Percentiles rank a stretch among this genome's conserved stretches.
phyloP scores from a whole-genome alignment of 2,113 vertebrate species.

The Mohoua ochrocephala region DNA sequence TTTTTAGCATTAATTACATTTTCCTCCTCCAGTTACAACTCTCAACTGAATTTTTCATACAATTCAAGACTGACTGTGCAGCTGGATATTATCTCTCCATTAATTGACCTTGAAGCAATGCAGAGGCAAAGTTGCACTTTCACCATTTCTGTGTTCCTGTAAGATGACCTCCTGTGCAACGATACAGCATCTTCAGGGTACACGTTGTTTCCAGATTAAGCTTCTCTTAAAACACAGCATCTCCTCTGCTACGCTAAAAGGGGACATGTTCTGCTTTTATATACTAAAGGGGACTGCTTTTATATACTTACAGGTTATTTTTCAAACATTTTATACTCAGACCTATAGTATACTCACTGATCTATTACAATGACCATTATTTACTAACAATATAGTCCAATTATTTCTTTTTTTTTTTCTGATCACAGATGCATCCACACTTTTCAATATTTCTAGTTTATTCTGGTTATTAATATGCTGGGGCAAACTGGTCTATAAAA shows the following conservation, averaged over 20 bases:
- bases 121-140: slow-evolving; percentile 39
- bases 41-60: not conserved
- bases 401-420: not conserved
- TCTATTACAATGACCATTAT: not conserved
- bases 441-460: not conserved
- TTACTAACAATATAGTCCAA: not conserved
- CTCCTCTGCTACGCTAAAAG: not conserved
- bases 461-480: not conserved
- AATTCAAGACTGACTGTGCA: not conserved
- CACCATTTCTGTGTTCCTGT: slow-evolving; percentile 10
- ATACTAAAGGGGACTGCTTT: too few species aligned
- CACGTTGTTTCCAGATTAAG: not conserved
- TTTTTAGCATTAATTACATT: slow-evolving; percentile 31
- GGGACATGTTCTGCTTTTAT: not conserved
- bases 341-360: not conserved
- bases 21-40: not conserved
- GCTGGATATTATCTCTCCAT: not conserved
- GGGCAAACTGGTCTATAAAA: not conserved
- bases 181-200: not conserved
- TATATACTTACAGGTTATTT: not conserved
- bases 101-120: slow-evolving; percentile 46
- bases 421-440: not conserved
- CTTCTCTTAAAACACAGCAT: not conserved
- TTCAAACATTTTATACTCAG: not conserved
- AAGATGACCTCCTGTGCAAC: not conserved